These are phyloP conservation scores for Brachionus plicatilis DNA, from an alignment of 1,140 invertebrate species.

Conservation along the genomic window DNA sequence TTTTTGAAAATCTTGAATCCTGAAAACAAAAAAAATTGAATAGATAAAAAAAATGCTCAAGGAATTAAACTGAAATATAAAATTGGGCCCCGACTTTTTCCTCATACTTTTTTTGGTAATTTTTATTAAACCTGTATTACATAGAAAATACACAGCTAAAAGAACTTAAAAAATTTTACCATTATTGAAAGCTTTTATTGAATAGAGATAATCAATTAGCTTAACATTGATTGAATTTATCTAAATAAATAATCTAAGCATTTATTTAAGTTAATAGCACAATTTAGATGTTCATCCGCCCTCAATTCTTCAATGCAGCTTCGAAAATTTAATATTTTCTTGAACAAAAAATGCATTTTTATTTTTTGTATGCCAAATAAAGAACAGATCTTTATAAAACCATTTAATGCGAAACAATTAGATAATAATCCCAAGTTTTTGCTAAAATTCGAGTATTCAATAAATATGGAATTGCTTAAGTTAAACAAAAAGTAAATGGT, in stretches of 20 bases:
- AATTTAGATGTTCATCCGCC: background rate
- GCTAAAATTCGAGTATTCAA: background rate
- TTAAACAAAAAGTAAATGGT: background rate
- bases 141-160: no score
- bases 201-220: background rate
- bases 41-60: no score
- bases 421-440: background rate
- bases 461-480: background rate
- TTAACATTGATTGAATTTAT: background rate
- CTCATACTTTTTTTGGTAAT: no score
- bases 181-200: background rate
- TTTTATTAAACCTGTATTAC: no score
- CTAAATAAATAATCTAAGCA: background rate
- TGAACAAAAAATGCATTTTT: background rate
- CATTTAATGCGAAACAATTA: background rate
- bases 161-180: background rate
- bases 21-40: no score
- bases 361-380: background rate
- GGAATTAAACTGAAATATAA: no score
- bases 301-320: background rate
- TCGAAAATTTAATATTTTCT: background rate
- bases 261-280: background rate
- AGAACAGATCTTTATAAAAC: background rate
- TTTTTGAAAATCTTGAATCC: no score
- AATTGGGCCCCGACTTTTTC: no score